Evolutionary conservation across 2,797 vertebrate genomes (phyloP).

Genomic region (Pagetopsis macropterus): DNA sequence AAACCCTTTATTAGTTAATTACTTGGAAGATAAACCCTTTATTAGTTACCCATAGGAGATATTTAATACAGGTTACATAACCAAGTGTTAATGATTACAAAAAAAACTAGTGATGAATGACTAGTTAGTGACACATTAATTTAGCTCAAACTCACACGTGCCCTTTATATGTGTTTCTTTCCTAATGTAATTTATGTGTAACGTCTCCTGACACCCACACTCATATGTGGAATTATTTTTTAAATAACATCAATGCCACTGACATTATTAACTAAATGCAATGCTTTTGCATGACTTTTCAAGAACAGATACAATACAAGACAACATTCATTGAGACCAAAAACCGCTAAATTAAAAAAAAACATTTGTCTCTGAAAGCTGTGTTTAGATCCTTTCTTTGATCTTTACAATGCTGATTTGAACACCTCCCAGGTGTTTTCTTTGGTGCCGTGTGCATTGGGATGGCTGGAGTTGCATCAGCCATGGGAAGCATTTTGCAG

Average conservation of each 20-base stretch:
- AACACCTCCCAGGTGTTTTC: conserved; percentile 85
- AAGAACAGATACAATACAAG: background rate
- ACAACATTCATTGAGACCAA: background rate
- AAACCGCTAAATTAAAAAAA: no score
- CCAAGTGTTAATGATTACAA: background rate
- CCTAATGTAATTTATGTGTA: background rate
- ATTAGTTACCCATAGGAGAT: no score
- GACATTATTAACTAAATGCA: no score
- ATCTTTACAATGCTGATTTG: background rate
- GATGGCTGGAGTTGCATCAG: conserved; percentile 93
- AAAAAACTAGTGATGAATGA: background rate
- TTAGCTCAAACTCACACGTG: background rate
- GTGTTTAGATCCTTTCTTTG: background rate
- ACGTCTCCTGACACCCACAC: background rate
- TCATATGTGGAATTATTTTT: background rate
- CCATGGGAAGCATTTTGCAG: conserved; percentile 92
- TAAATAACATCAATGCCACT: background rate
- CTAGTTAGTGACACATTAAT: no score
- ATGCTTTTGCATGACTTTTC: background rate
- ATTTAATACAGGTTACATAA: background rate
- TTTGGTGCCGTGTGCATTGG: conserved; percentile 92
- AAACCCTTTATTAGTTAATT: no score
- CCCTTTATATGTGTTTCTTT: background rate
- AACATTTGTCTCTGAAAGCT: background rate
- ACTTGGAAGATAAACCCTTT: no score